Evolutionary conservation across 2,113 vertebrate species (phyloP).

Genomic region (Crypturellus undulatus): DNA sequence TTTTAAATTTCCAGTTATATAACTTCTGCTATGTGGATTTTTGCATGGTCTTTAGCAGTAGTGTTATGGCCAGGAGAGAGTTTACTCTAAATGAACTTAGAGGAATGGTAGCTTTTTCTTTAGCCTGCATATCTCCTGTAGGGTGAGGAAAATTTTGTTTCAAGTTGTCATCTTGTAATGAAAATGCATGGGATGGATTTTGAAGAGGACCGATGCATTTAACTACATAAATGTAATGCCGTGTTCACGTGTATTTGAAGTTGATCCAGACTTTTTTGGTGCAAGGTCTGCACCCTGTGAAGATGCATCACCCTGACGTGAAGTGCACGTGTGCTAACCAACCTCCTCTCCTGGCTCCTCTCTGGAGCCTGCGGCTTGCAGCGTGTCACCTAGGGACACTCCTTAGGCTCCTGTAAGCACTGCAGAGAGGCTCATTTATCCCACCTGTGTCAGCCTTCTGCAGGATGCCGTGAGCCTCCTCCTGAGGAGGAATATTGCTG

Average conservation of each 20-base stretch:
- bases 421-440: not conserved
- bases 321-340: not conserved
- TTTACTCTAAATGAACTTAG: not conserved
- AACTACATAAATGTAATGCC: not conserved
- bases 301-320: rapidly evolving
- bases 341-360: not conserved
- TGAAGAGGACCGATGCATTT: not conserved
- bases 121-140: not conserved
- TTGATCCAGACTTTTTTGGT: not conserved
- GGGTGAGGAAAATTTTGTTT: not conserved
- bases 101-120: not conserved
- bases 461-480: not conserved
- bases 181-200: not conserved
- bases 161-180: not conserved
- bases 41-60: not conserved
- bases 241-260: not conserved
- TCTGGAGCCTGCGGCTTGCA: not conserved
- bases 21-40: not conserved
- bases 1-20: not conserved
- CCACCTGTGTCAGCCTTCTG: not conserved
- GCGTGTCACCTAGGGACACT: not conserved
- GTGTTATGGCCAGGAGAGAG: not conserved
- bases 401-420: not conserved
- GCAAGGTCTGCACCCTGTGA: not conserved
- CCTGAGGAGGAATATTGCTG: not conserved